These are phyloP conservation scores for Melanotaenia pygmaea DNA, from an alignment of 2,797 vertebrate species.

Conservation along the genomic window DNA sequence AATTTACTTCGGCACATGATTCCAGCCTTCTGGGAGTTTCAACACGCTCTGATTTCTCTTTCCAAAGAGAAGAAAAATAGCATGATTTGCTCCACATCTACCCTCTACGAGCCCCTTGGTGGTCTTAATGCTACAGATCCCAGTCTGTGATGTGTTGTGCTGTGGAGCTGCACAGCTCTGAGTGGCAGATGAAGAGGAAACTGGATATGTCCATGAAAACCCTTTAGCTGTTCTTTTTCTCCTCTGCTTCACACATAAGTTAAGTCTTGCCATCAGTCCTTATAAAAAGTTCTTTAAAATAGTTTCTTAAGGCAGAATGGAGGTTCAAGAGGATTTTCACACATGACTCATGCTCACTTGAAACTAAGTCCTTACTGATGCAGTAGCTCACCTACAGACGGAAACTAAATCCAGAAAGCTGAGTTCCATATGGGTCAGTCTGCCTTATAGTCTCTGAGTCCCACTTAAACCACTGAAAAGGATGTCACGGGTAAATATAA, in stretches of 20 bases:
- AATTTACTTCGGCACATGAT: conserved; percentile 70
- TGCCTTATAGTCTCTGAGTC: conserved; percentile 34
- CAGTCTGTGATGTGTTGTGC: conserved; percentile 36
- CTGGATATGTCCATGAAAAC: conserved; percentile 48
- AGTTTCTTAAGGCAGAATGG: conserved; percentile 28
- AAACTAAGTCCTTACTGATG: conserved; percentile 35
- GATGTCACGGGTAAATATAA: conserved; percentile 42
- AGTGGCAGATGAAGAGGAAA: conserved; percentile 47
- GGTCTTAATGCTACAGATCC: conserved; percentile 51
- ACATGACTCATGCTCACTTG: conserved; percentile 36
- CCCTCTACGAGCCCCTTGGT: conserved; percentile 44
- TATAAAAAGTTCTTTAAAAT: conserved; percentile 35
- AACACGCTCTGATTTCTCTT: conserved; percentile 56
- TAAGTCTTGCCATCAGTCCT: conserved; percentile 37
- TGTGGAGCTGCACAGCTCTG: conserved; percentile 17
- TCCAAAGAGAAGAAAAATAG: conserved; percentile 49
- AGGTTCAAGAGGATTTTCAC: conserved; percentile 50
- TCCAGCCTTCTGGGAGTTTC: conserved; percentile 62
- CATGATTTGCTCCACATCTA: conserved; percentile 39
- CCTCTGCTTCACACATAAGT: conserved; percentile 39
- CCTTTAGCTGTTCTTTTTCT: conserved; percentile 29
- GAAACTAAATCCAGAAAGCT: conserved; percentile 41
- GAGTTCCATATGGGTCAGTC: conserved; percentile 52
- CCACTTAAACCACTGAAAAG: conserved; percentile 36
- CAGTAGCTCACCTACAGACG: conserved; percentile 24